Evolutionary conservation across 2,113 vertebrate species (phyloP), one percentile per base, ranked within the genome.

Genomic region (Morone saxatilis): DNA sequence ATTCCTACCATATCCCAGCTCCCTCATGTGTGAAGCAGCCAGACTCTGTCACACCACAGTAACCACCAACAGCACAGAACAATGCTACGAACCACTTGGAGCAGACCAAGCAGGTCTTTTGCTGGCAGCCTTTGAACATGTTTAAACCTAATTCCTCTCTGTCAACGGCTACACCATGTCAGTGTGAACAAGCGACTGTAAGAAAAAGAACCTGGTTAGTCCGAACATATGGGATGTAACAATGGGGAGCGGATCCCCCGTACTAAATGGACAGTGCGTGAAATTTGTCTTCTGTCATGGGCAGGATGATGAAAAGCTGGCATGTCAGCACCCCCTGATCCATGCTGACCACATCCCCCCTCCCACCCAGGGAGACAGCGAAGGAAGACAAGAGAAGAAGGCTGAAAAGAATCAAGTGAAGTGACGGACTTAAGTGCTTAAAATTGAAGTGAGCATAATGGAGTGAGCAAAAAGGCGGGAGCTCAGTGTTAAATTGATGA

Each of bases 261-360:
- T 48, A 50, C 77, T 89, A 89, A 91, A 92, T 83, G 86, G 75
- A 90, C 90, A 90, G 70, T 87, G 84, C 80, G 57, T 85, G 65
- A 91, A 91, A 93, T 89, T 62, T 3, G 57, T 90, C 88, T 85
- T 74, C 73, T 81, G 82, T 79, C 61, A 70, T 31, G 50, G 68
- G 73, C 57, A 48, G 88, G 83, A 80, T 74, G 81, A 92, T 81
- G 78, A 90, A 91, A 90, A 90, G 79, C 83, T 86, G 83, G 74
- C 61, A 56, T 71, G 89, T 93, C 90, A 91, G 68, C 89, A 91
- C 84, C 84, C 80, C 54, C 78, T 88, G 87, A 88, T 83, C 75
- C 80, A 36, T 47, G 59, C 73, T 4, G 56, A 89, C 88, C 77
- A 47, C 70, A 74, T 38, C 59, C 75, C 74, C 67, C 62, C 85